These are phyloP conservation scores for Capitella teleta DNA, from an alignment of 1,140 invertebrate species.

Conservation along the genomic window DNA sequence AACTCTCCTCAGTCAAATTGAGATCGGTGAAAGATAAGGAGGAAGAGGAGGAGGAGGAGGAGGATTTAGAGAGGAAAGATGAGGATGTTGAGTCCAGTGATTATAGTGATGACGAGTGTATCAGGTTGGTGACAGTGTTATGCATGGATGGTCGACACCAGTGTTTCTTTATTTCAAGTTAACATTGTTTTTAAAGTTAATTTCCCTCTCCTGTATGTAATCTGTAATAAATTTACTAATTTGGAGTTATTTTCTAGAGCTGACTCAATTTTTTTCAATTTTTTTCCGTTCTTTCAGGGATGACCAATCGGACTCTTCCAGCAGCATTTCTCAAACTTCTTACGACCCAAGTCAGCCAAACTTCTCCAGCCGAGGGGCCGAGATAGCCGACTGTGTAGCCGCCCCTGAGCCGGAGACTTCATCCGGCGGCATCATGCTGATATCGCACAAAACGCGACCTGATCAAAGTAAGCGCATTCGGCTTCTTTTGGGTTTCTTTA, in stretches of 20 bases:
- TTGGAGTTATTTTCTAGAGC: neutral
- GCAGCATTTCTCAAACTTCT: constrained; percentile 31
- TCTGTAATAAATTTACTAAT: neutral
- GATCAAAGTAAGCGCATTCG: neutral
- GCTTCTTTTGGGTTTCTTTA: no score
- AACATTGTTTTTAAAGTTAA: neutral
- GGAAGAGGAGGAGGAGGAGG: neutral
- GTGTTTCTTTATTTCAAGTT: no score
- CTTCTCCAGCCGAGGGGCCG: constrained; percentile 25
- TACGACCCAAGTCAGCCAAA: constrained; percentile 30
- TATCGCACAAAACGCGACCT: neutral
- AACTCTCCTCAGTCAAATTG: no score
- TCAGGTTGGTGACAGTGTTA: no score
- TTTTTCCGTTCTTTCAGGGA: neutral
- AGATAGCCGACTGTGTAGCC: constrained; percentile 22
- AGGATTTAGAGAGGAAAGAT: neutral
- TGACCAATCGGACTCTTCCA: constrained; percentile 21
- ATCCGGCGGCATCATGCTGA: neutral
- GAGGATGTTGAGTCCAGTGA: neutral
- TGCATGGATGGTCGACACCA: no score
- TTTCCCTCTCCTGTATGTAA: neutral
- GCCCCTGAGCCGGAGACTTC: neutral
- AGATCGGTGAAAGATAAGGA: neutral
- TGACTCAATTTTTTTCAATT: neutral
- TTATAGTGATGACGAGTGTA: neutral